These are phyloP conservation scores for Ictalurus furcatus DNA, from an alignment of 2,113 vertebrate species.

Conservation along the genomic window DNA sequence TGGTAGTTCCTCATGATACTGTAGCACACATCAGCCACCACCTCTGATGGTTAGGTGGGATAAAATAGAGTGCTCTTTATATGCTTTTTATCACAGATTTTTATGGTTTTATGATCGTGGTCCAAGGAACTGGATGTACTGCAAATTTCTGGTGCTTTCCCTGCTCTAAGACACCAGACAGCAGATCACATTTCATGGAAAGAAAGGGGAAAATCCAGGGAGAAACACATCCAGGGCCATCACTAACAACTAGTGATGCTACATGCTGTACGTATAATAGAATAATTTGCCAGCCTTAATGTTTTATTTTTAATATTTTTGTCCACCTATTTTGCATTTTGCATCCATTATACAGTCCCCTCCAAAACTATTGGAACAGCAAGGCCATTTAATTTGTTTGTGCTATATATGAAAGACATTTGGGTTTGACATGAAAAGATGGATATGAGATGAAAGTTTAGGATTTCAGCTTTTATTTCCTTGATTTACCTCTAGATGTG, in stretches of 20 bases:
- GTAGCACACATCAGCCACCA: background rate
- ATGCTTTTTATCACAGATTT: background rate
- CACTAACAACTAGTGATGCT: background rate
- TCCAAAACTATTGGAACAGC: no score
- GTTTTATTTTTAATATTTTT: background rate
- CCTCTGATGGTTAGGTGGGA: background rate
- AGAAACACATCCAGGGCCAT: background rate
- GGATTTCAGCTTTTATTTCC: no score
- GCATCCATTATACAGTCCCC: background rate
- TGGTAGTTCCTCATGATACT: background rate
- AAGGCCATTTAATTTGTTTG: no score
- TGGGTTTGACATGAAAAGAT: no score
- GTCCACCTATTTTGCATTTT: no score
- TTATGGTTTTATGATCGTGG: background rate
- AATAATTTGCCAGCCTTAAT: background rate
- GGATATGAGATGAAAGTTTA: no score
- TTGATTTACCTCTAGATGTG: no score
- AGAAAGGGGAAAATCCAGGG: background rate
- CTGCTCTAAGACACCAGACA: background rate
- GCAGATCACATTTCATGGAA: background rate
- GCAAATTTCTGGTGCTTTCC: slow-evolving; percentile 9
- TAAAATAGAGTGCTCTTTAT: background rate
- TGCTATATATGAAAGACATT: no score
- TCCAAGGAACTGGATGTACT: background rate
- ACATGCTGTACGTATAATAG: no score